phyloP scores from a whole-genome alignment of 2,113 vertebrate genomes.

The Campylomormyrus tamandua region DNA sequence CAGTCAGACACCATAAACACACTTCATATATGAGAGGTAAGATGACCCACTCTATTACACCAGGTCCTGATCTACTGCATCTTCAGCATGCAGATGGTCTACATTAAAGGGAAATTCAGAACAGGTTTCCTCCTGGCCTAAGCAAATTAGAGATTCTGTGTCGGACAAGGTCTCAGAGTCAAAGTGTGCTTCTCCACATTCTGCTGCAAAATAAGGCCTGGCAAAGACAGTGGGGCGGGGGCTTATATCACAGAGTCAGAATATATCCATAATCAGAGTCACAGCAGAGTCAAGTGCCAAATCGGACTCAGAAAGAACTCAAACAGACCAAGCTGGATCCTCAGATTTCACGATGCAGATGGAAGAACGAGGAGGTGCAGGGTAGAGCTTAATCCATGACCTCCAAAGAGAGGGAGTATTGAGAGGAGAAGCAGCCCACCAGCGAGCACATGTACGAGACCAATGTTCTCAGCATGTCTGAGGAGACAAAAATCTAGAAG shows the following conservation, averaged over 20 bases:
- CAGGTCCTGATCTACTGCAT: neutral
- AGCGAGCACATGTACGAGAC: neutral
- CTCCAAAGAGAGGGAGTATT: neutral
- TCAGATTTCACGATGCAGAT: neutral
- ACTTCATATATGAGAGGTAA: neutral
- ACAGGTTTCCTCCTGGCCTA: conserved; percentile 18
- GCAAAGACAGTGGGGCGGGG: neutral
- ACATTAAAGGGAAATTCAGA: conserved; percentile 17
- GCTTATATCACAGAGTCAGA: neutral
- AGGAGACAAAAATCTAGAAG: neutral
- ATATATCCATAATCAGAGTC: neutral
- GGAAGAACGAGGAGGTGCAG: neutral
- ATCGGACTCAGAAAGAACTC: neutral
- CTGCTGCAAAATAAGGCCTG: neutral
- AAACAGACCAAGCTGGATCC: neutral
- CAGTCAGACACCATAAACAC: neutral
- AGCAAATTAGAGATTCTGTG: conserved; percentile 23
- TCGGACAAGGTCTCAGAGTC: conserved; percentile 18
- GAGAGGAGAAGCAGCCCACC: neutral
- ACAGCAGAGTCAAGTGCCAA: neutral
- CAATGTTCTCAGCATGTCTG: neutral
- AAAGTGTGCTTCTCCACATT: neutral
- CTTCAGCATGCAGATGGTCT: conserved; percentile 19
- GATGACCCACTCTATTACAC: no score
- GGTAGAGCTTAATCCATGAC: neutral